Conservation (phyloP, 2,113 vertebrate species). For the Thalassoma bifasciatum region DNA sequence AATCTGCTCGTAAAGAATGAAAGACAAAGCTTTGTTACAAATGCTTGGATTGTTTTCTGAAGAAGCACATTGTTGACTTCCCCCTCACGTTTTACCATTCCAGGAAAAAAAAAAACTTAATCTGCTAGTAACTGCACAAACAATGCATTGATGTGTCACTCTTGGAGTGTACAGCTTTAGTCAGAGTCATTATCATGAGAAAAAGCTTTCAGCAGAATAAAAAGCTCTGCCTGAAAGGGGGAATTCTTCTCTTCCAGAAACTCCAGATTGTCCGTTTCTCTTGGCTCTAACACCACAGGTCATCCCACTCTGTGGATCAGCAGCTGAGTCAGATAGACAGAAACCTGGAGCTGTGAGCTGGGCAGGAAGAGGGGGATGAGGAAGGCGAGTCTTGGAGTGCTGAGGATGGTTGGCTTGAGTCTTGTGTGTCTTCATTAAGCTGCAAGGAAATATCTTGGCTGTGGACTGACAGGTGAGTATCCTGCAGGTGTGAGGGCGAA, state of each 20-base stretch:
- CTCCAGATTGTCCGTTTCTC: not conserved
- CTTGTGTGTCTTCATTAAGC: slow-evolving; percentile 24
- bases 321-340: not conserved
- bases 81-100: not conserved
- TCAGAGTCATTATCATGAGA: slow-evolving; percentile 15
- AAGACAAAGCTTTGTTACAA: not conserved
- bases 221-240: slow-evolving; percentile 24
- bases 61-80: not conserved
- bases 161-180: slow-evolving; percentile 11
- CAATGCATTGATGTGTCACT: not conserved
- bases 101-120: slow-evolving; percentile 3
- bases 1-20: not conserved
- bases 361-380: not conserved
- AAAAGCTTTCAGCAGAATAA: slow-evolving; percentile 7
- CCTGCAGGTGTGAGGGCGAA: slow-evolving; percentile 28
- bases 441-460: slow-evolving; percentile 15
- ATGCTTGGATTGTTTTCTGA: not conserved
- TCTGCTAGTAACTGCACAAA: not conserved
- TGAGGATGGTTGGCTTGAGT: slow-evolving; percentile 22
- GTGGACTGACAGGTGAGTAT: slow-evolving; percentile 30
- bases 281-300: not conserved
- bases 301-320: not conserved
- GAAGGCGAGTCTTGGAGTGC: slow-evolving; percentile 11
- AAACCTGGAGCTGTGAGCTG: not conserved
- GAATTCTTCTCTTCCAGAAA: slow-evolving; percentile 3